Base-by-base conservation (phyloP, 2,888 invertebrate genomes). In the Coelinius sp. region DNA sequence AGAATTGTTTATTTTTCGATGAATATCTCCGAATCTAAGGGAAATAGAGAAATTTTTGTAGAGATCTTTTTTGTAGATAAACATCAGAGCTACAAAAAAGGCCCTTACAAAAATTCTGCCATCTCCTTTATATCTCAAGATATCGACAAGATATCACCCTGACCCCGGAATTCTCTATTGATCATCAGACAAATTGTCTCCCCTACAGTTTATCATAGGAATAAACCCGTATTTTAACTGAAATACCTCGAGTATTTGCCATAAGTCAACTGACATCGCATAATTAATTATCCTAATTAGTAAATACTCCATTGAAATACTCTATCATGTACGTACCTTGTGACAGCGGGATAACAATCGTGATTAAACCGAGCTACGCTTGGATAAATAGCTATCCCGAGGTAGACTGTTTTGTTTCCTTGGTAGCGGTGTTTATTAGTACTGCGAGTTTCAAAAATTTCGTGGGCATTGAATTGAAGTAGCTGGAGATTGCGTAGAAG, bases 401-500 rank as follows among this genome's bases (percentile, higher is more conserved):
- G 89, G 81, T 92, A 91, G 1, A 90, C 82, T 0, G 90, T 87
- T 80, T 90, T 91, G 22, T 91, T 89, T 0, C 90, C 90, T 25
- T 86, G 88, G 80, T 88, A 88, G 75, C 84, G 81, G 79, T 90
- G 90, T 70, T 91, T 90, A 1, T 86, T 83, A 0, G 89, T 89
- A 0, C 91, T 88, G 6, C 91, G 82, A 0, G 92, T 93, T 82
- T 94, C 94, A 79, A 92, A 93, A 41, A 96, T 92, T 88, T 95
- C 95, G 82, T 96, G 95, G 0, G 95, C 95, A 84, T 96, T 96
- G 86, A 95, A 96, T 84, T 95, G 95, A 12, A 95, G 87, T 65
- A 94, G 89, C 86, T 95, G 94, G 8, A 95, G 89, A 79, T 94
- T 91, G 44, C 91, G 91, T 7, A 95, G 87, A 7, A 96, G 84